Conservation (phyloP, 2,888 invertebrate genomes). For the Catocala sponsa region DNA sequence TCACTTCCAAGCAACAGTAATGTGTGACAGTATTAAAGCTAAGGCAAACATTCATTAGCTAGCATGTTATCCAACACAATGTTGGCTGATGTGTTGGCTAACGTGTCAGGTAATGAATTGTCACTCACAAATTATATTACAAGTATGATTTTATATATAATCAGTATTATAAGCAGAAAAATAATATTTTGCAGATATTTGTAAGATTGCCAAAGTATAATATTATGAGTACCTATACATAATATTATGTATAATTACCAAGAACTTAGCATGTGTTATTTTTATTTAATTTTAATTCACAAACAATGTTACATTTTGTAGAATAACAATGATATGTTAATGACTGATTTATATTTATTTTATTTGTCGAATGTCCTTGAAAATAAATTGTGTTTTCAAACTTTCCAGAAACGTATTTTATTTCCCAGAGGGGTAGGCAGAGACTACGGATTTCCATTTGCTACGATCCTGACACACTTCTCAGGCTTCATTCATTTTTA, state of each 20-base stretch:
- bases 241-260: background rate
- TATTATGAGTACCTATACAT: background rate
- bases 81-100: background rate
- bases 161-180: constrained; percentile 38
- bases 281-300: background rate
- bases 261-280: background rate
- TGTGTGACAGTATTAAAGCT: constrained; percentile 32
- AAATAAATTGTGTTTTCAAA: constrained; percentile 52
- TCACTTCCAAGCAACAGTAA: constrained; percentile 22
- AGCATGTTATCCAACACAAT: background rate
- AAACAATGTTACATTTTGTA: constrained; percentile 26
- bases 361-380: constrained; percentile 40
- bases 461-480: no score
- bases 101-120: background rate
- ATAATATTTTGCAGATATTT: constrained; percentile 19
- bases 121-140: background rate
- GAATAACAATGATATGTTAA: constrained; percentile 38
- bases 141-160: background rate
- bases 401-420: constrained; percentile 36
- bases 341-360: constrained; percentile 52
- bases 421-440: no score
- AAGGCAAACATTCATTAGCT: background rate
- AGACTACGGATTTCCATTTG: no score
- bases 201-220: constrained; percentile 44
- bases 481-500: no score